Evolutionary conservation across 2,888 invertebrate species (phyloP).

Genomic region (Gasteruption jaculator): DNA sequence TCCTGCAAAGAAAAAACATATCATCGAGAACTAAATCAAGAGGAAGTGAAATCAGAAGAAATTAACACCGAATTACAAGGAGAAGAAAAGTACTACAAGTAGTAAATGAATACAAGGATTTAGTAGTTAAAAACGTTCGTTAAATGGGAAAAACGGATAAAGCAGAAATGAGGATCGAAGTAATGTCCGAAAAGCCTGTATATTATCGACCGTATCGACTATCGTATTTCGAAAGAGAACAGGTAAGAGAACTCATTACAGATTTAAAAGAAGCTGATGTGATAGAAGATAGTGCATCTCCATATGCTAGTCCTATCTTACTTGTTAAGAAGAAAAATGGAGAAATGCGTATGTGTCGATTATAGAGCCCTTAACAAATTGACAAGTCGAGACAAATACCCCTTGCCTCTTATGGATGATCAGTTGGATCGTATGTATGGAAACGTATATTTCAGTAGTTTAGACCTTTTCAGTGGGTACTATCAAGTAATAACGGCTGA

Average conservation of each 20-base stretch:
- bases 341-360: slow-evolving; percentile 27
- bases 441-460: slow-evolving; percentile 29
- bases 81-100: background rate
- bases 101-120: slow-evolving; percentile 3
- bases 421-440: slow-evolving; percentile 35
- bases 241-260: slow-evolving; percentile 15
- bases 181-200: slow-evolving; percentile 24
- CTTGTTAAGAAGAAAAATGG: slow-evolving; percentile 26
- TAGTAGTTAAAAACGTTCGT: background rate
- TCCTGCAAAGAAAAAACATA: background rate
- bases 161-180: slow-evolving; percentile 26
- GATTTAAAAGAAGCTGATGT: slow-evolving; percentile 5
- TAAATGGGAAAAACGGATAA: slow-evolving; percentile 20
- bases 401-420: slow-evolving; percentile 42
- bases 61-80: slow-evolving; percentile 2
- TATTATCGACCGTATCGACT: slow-evolving; percentile 29
- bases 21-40: background rate
- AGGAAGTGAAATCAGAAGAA: background rate
- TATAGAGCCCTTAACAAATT: slow-evolving; percentile 32
- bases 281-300: slow-evolving; percentile 3
- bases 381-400: slow-evolving; percentile 36
- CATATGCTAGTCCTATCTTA: slow-evolving; percentile 25
- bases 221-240: slow-evolving; percentile 24
- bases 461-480: slow-evolving; percentile 38
- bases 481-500: slow-evolving; percentile 38